A percentile compares a stretch with the other conserved stretches of the same genome.
Conservation (phyloP, 2,888 invertebrate genomes). For the Zele albiditarsus region DNA sequence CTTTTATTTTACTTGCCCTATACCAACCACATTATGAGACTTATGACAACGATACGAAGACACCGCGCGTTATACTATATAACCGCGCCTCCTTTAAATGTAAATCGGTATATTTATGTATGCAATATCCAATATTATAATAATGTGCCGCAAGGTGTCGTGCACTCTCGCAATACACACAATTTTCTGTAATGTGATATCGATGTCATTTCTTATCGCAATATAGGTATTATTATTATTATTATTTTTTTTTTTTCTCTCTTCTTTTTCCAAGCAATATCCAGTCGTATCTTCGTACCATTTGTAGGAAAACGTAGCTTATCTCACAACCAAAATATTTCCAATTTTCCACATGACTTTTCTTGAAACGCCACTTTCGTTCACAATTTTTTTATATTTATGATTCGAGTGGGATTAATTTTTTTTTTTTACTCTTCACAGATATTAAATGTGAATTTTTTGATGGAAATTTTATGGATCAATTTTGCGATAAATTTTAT, state of each 20-base stretch:
- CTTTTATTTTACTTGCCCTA: not conserved
- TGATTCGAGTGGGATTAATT: not conserved
- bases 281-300: not conserved
- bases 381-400: conserved; percentile 17
- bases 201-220: conserved; percentile 28
- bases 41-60: conserved; percentile 35
- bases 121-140: conserved; percentile 54
- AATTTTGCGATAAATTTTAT: too few relatives aligned
- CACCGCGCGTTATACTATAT: conserved; percentile 23
- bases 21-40: conserved; percentile 21
- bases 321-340: conserved; percentile 30
- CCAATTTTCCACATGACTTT: conserved; percentile 37
- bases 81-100: conserved; percentile 45
- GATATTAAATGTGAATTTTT: conserved; percentile 41
- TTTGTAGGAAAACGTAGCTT: not conserved
- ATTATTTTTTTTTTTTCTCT: not conserved
- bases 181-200: conserved; percentile 30
- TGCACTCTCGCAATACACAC: conserved; percentile 19
- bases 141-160: conserved; percentile 44
- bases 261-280: not conserved
- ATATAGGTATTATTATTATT: conserved; percentile 13
- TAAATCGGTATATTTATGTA: conserved; percentile 55
- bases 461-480: too few relatives aligned
- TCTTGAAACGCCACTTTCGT: not conserved
- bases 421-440: conserved; percentile 8